Percentiles rank a stretch among this genome's conserved stretches.
These are phyloP conservation scores for Heterotis niloticus DNA, from an alignment of 2,113 vertebrate species.

Conservation along the genomic window DNA sequence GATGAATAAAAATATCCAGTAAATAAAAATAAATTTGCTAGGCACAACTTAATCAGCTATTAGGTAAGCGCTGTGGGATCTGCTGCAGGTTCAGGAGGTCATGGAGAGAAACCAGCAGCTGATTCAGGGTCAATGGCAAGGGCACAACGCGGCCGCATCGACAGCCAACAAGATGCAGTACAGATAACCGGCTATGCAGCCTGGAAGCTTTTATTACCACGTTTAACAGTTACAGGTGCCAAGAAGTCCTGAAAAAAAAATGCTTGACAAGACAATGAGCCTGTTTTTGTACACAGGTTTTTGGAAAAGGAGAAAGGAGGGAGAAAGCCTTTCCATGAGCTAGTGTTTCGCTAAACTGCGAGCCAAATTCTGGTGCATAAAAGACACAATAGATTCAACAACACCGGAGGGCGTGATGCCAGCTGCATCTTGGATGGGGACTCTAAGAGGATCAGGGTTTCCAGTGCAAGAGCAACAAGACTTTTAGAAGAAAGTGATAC, in stretches of 20 bases:
- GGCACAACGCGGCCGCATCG: not conserved
- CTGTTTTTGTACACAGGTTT: constrained; percentile 24
- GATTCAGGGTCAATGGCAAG: not conserved
- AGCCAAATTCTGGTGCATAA: constrained; percentile 27
- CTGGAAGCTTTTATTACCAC: constrained; percentile 13
- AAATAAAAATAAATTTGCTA: too few species aligned
- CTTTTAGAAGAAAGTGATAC: constrained; percentile 34
- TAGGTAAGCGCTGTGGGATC: not conserved
- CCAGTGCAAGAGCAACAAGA: constrained; percentile 29
- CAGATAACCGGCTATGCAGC: not conserved
- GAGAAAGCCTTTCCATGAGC: constrained; percentile 6
- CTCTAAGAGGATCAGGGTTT: constrained; percentile 37
- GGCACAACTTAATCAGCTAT: too few species aligned
- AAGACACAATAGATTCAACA: constrained; percentile 28
- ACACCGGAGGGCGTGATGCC: constrained; percentile 25
- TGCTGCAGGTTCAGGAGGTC: not conserved
- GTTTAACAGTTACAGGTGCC: constrained; percentile 22
- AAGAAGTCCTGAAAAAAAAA: constrained; percentile 21
- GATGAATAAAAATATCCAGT: too few species aligned
- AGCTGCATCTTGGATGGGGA: constrained; percentile 16
- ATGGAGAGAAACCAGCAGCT: not conserved
- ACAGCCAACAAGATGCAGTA: constrained; percentile 1
- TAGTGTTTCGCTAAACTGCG: constrained; percentile 22
- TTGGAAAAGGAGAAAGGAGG: constrained; percentile 1
- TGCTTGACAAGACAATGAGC: constrained; percentile 12